Percentiles rank a stretch among this genome's conserved stretches.
These are phyloP conservation scores for Carduelis carduelis DNA, from an alignment of 2,797 vertebrate genomes.

Conservation along the genomic window DNA sequence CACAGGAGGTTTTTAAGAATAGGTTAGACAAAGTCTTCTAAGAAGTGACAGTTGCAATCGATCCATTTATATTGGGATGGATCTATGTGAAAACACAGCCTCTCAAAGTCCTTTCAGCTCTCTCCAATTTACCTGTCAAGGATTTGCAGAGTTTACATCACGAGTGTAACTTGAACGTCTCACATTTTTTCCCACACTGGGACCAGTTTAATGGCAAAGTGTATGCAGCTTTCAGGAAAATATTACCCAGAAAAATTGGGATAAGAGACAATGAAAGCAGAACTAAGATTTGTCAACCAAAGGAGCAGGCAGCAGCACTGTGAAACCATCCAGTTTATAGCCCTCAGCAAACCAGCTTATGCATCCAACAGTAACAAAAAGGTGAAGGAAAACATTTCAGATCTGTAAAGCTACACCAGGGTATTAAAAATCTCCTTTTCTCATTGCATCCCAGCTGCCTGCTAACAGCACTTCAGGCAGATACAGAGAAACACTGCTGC, in stretches of 20 bases:
- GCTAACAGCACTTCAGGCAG: background rate
- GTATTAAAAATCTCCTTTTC: background rate
- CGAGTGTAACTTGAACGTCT: background rate
- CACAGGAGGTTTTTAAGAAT: background rate
- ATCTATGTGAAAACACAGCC: background rate
- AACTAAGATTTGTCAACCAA: background rate
- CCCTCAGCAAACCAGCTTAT: background rate
- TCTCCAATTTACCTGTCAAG: slow-evolving; percentile 3
- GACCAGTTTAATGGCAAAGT: background rate
- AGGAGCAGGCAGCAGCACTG: background rate
- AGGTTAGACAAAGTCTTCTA: background rate
- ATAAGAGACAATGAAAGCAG: background rate
- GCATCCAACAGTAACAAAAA: background rate
- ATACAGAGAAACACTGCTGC: background rate
- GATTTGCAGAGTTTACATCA: background rate
- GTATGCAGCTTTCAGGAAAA: background rate
- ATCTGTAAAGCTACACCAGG: background rate
- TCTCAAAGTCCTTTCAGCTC: background rate
- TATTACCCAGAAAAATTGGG: background rate
- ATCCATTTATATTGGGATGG: background rate
- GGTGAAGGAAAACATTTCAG: background rate
- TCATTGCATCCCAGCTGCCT: background rate
- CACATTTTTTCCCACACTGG: background rate
- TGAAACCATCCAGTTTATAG: background rate
- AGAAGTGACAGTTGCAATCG: background rate